These are phyloP conservation scores for Calcarius lapponicus DNA, from an alignment of 2,797 vertebrate genomes.

Conservation along the genomic window DNA sequence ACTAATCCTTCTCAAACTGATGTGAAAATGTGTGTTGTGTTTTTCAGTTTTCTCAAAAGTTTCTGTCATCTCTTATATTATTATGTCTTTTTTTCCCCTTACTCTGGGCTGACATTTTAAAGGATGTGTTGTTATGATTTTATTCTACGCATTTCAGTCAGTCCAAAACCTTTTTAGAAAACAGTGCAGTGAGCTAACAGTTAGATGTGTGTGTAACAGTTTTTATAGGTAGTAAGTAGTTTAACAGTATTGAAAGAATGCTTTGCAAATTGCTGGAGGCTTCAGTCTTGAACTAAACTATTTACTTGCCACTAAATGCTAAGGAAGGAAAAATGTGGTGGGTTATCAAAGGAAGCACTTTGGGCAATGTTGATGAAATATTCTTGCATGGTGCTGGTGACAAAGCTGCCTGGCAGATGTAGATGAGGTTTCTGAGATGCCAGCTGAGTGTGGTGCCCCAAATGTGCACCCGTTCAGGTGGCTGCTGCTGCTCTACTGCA, in stretches of 20 bases:
- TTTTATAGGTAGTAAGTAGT: neutral
- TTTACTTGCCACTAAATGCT: neutral
- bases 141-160: neutral
- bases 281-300: neutral
- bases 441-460: neutral
- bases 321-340: neutral
- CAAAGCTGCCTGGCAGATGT: neutral
- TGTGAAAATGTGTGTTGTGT: neutral
- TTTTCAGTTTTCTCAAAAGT: neutral
- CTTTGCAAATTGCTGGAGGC: neutral
- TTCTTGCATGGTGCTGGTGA: neutral
- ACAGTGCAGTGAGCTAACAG: neutral
- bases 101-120: neutral
- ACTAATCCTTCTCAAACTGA: neutral
- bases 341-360: neutral
- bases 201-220: neutral
- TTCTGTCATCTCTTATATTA: neutral
- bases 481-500: fast-evolving
- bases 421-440: neutral
- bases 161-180: neutral
- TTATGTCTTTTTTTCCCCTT: neutral
- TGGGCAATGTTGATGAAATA: neutral
- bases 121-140: neutral
- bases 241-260: neutral
- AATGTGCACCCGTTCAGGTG: neutral